These are phyloP conservation scores for Cepaea nemoralis DNA, from an alignment of 1,140 invertebrate genomes.

Conservation along the genomic window DNA sequence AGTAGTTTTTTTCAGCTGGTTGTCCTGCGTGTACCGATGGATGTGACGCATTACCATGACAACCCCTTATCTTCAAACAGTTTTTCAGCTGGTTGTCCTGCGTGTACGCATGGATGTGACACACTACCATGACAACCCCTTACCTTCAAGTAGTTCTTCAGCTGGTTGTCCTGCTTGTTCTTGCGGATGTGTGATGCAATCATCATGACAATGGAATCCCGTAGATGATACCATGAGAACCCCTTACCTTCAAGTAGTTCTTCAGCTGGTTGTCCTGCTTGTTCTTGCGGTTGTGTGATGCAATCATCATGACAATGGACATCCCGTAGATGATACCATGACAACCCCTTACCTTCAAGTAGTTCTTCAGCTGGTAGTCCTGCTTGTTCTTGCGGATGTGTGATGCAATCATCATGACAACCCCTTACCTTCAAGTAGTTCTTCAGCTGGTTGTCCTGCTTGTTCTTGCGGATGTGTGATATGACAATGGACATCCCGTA, in stretches of 20 bases:
- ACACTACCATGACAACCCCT: conserved; percentile 50
- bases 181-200: conserved; percentile 70
- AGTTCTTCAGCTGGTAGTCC: conserved; percentile 65
- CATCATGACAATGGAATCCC: conserved; percentile 71
- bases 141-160: conserved; percentile 65
- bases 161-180: conserved; percentile 68
- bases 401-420: conserved; percentile 71
- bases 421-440: conserved; percentile 60
- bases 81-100: conserved; percentile 67
- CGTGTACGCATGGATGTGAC: too few relatives aligned
- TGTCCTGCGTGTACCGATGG: too few relatives aligned
- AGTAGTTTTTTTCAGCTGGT: too few relatives aligned
- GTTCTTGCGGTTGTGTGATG: conserved; percentile 69
- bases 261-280: conserved; percentile 67
- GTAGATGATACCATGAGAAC: conserved; percentile 69
- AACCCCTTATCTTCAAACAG: too few relatives aligned
- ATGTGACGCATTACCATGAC: too few relatives aligned
- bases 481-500: conserved; percentile 70
- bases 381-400: conserved; percentile 70
- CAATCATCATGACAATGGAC: conserved; percentile 71
- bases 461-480: conserved; percentile 70
- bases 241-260: conserved; percentile 60
- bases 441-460: conserved; percentile 66
- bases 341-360: conserved; percentile 61
- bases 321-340: conserved; percentile 69